These are phyloP conservation scores for Pelochelys cantorii DNA, from an alignment of 2,797 vertebrate species.

Conservation along the genomic window DNA sequence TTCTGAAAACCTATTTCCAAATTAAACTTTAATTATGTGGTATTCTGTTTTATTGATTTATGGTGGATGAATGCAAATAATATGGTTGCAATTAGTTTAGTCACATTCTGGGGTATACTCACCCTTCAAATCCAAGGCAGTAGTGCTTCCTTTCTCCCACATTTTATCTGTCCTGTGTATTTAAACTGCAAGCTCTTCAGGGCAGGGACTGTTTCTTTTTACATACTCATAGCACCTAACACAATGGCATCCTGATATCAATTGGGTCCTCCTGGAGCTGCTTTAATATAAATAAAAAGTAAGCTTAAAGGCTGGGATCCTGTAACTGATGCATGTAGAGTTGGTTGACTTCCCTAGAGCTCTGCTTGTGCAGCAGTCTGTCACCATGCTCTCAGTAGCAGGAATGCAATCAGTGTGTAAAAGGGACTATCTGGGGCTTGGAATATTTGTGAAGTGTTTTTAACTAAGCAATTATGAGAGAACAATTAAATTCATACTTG, in stretches of 20 bases:
- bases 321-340: rapidly evolving
- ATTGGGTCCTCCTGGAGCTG: neutral
- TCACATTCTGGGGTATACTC: no score
- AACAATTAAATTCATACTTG: neutral
- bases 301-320: neutral
- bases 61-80: no score
- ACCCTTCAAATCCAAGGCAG: no score
- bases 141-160: neutral
- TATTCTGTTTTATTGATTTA: no score
- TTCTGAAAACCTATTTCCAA: no score
- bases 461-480: neutral
- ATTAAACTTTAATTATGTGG: no score
- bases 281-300: neutral
- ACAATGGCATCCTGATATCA: neutral
- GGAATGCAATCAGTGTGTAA: neutral
- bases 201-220: neutral
- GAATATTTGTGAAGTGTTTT: neutral
- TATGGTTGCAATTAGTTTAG: no score
- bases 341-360: neutral
- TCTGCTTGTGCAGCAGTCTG: neutral
- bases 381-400: neutral
- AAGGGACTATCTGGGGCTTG: neutral
- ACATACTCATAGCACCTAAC: neutral
- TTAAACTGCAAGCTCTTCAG: neutral
- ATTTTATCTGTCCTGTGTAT: neutral